phyloP scores from a whole-genome alignment of 2,113 vertebrate genomes.

The Pluvianellus socialis region DNA sequence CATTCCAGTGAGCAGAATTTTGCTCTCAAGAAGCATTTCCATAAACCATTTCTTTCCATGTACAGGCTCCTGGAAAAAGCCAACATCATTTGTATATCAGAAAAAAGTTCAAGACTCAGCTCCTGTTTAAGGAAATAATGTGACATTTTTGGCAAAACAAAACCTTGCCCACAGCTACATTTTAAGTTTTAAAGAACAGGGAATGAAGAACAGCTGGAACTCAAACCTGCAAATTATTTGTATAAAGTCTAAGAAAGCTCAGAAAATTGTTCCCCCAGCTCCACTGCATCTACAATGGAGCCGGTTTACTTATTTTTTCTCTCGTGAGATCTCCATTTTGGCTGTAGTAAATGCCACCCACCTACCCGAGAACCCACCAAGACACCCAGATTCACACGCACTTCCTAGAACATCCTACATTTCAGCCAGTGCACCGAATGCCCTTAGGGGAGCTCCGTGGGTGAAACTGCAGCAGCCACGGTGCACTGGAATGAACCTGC shows the following conservation, averaged over 20 bases:
- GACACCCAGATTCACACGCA: not conserved
- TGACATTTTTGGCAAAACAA: not conserved
- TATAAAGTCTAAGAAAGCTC: not conserved
- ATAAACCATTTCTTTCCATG: not conserved
- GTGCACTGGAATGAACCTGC: not conserved
- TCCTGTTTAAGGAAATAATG: not conserved
- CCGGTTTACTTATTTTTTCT: not conserved
- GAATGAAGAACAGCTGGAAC: not conserved
- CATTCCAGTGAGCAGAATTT: not conserved
- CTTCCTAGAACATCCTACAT: not conserved
- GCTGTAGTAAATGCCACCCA: not conserved
- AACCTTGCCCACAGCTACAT: not conserved
- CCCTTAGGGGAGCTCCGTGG: constrained; percentile 12
- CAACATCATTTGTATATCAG: not conserved
- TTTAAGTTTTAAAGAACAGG: not conserved
- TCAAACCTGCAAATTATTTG: not conserved
- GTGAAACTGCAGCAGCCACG: constrained; percentile 35
- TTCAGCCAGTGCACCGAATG: not conserved
- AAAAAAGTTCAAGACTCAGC: not conserved
- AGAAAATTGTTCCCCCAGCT: not conserved
- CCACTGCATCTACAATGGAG: not conserved
- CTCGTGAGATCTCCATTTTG: not conserved
- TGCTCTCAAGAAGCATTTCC: not conserved
- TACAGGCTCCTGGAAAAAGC: not conserved
- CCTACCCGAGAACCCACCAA: not conserved